A percentile compares a stretch with the other conserved stretches of the same genome.
Evolutionary conservation across 2,888 invertebrate genomes (phyloP).

Genomic region (Clanis bilineata): DNA sequence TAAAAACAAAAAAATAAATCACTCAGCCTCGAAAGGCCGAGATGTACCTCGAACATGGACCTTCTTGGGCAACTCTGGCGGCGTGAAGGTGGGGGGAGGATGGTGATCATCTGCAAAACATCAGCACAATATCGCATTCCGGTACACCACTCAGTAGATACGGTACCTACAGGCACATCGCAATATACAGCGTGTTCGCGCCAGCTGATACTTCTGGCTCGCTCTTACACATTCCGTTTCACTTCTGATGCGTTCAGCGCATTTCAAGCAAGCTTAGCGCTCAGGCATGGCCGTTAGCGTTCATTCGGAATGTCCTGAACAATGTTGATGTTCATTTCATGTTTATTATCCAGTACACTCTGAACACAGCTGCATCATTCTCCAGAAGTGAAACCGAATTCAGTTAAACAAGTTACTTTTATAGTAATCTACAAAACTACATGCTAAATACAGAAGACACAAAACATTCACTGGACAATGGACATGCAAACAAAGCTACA

Average conservation of each 20-base stretch:
- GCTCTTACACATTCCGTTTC: slow-evolving; percentile 40
- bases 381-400: slow-evolving; percentile 54
- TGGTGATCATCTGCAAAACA: slow-evolving; percentile 98
- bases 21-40: slow-evolving; percentile 75
- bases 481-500: slow-evolving; percentile 49
- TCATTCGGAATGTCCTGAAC: neutral
- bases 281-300: slow-evolving; percentile 23
- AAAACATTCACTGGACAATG: slow-evolving; percentile 71
- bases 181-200: slow-evolving; percentile 58
- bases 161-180: slow-evolving; percentile 66
- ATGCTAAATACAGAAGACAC: slow-evolving; percentile 27
- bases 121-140: slow-evolving; percentile 86
- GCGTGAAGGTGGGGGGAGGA: slow-evolving; percentile 98
- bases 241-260: slow-evolving; percentile 36
- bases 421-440: slow-evolving; percentile 25
- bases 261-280: slow-evolving; percentile 27
- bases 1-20: slow-evolving; percentile 64
- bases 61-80: slow-evolving; percentile 99
- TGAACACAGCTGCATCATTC: slow-evolving; percentile 24
- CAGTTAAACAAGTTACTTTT: slow-evolving; percentile 37
- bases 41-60: slow-evolving; percentile 96
- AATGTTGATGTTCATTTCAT: neutral
- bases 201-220: slow-evolving; percentile 8
- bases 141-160: slow-evolving; percentile 75
- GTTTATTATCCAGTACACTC: neutral